Evolutionary conservation across 2,113 vertebrate genomes (phyloP).

Genomic region (Hassar affinis): DNA sequence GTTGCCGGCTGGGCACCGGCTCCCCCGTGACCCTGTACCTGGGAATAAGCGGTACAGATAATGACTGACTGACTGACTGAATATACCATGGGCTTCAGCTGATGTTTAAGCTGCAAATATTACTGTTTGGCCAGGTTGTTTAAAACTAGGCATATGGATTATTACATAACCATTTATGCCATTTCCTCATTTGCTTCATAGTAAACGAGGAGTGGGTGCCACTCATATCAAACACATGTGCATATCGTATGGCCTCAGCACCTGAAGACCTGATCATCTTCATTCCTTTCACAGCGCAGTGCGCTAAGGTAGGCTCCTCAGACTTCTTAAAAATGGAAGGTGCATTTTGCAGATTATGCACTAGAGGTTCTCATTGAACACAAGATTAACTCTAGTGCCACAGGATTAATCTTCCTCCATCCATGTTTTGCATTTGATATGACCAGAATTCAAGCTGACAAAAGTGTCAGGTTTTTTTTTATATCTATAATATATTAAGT

Average conservation of each 20-base stretch:
- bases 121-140: background rate
- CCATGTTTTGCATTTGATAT: background rate
- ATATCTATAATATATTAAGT: no score
- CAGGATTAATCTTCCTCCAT: background rate
- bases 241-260: constrained; percentile 43
- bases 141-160: background rate
- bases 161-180: background rate
- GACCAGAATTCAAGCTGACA: background rate
- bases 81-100: background rate
- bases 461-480: no score
- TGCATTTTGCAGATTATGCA: background rate
- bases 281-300: constrained; percentile 55
- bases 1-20: no score
- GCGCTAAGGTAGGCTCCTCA: constrained; percentile 63
- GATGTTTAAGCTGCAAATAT: background rate
- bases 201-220: constrained; percentile 60
- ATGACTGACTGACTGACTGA: no score
- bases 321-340: background rate
- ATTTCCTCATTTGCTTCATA: constrained; percentile 32
- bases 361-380: no score
- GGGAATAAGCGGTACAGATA: no score
- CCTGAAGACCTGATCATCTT: constrained; percentile 56
- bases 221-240: constrained; percentile 66
- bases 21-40: no score
- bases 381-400: no score